Evolutionary conservation across 2,797 vertebrate species (phyloP).

Genomic region (Eupleurogrammus muticus): DNA sequence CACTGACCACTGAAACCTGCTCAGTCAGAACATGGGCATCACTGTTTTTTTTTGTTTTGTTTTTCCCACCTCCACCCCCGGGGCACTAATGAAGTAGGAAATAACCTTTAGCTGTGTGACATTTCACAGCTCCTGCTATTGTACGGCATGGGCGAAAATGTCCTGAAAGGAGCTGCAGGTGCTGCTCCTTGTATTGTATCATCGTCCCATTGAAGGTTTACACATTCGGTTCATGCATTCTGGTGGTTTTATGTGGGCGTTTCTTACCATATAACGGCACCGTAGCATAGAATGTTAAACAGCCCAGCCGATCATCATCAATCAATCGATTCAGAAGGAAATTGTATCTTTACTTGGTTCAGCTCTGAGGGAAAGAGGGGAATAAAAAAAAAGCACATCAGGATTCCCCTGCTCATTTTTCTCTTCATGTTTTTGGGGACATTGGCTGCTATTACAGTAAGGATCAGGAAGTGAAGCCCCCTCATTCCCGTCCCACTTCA

Average conservation of each 20-base stretch:
- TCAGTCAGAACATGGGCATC: slow-evolving; percentile 34
- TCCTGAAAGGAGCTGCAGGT: slow-evolving; percentile 12
- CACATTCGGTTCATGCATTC: background rate
- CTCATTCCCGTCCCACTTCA: slow-evolving; percentile 12
- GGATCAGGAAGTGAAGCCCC: slow-evolving; percentile 17
- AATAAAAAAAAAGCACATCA: slow-evolving; percentile 1
- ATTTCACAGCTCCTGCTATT: slow-evolving; percentile 64
- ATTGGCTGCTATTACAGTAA: slow-evolving; percentile 3
- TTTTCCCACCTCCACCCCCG: background rate
- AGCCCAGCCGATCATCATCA: background rate
- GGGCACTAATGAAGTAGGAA: slow-evolving; percentile 56
- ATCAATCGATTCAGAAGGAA: background rate
- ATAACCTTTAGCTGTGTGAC: slow-evolving; percentile 70
- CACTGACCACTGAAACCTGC: slow-evolving; percentile 28
- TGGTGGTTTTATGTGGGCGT: no score
- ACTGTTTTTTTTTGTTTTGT: no score
- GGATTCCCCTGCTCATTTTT: background rate
- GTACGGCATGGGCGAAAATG: slow-evolving; percentile 25
- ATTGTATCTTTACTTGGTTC: slow-evolving; percentile 4
- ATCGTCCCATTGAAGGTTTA: slow-evolving; percentile 4
- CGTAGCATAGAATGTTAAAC: no score
- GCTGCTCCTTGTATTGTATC: background rate
- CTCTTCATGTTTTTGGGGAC: slow-evolving; percentile 15
- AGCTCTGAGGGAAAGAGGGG: background rate
- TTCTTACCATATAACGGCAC: no score